These are phyloP conservation scores for Pachymerium ferrugineum DNA, from an alignment of 2,888 invertebrate genomes.

Conservation along the genomic window DNA sequence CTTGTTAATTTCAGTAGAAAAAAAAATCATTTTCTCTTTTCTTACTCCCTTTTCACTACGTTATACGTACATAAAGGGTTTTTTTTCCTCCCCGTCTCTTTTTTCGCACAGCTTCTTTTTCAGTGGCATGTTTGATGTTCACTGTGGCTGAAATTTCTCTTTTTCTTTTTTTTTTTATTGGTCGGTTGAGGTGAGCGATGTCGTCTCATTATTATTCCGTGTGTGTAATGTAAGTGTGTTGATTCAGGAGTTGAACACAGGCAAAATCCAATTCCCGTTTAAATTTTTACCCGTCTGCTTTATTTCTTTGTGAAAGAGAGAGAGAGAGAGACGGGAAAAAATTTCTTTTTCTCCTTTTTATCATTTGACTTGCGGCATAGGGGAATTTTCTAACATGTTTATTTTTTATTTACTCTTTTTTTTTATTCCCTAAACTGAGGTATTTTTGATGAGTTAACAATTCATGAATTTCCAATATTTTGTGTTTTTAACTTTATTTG, in stretches of 20 bases:
- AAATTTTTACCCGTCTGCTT: not conserved
- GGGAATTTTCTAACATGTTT: not conserved
- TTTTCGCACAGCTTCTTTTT: no score
- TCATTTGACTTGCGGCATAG: not conserved
- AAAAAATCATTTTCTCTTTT: not conserved
- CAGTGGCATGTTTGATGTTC: not conserved
- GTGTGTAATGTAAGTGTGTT: slow-evolving; percentile 2
- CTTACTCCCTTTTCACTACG: not conserved
- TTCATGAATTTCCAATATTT: not conserved
- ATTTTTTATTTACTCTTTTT: not conserved
- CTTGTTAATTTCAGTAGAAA: not conserved
- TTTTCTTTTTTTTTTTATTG: not conserved
- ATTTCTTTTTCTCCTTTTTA: not conserved
- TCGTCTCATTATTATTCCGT: not conserved
- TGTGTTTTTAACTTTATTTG: not conserved
- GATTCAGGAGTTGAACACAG: slow-evolving; percentile 2
- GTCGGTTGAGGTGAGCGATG: slow-evolving; percentile 2
- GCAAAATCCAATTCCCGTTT: slow-evolving; percentile 2
- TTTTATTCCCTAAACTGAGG: not conserved
- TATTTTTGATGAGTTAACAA: not conserved
- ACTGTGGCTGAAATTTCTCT: not conserved
- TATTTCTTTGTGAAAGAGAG: not conserved
- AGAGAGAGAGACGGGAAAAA: not conserved
- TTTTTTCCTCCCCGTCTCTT: not conserved
- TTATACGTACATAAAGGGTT: not conserved